These are phyloP conservation scores for Brachyistius frenatus DNA, from an alignment of 2,113 vertebrate genomes.

Conservation along the genomic window DNA sequence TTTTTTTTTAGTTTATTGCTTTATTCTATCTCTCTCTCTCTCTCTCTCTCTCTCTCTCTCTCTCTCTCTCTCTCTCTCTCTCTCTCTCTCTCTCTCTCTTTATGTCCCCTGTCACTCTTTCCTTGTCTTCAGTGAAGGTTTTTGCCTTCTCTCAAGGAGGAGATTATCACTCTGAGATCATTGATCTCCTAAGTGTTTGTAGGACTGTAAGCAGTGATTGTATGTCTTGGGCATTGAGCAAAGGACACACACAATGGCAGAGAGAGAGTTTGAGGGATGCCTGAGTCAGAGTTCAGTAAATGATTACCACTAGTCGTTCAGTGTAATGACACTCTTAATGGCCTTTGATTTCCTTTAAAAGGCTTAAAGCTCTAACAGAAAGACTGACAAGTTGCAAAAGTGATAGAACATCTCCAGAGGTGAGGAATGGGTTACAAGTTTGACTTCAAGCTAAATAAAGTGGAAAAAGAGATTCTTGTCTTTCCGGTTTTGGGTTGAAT, in stretches of 20 bases:
- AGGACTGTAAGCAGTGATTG: constrained; percentile 61
- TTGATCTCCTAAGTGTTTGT: constrained; percentile 79
- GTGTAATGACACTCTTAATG: constrained; percentile 74
- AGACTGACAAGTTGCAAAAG: constrained; percentile 47
- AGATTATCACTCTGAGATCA: constrained; percentile 86
- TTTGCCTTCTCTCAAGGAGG: constrained; percentile 85
- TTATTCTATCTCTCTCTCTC: constrained; percentile 26
- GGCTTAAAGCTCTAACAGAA: constrained; percentile 62
- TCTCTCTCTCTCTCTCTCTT: constrained; percentile 18
- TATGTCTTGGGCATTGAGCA: constrained; percentile 29
- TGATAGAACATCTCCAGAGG: constrained; percentile 38
- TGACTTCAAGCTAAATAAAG: constrained; percentile 38
- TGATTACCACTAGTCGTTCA: constrained; percentile 68
- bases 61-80: constrained; percentile 18
- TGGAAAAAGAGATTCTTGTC: not conserved
- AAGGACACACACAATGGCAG: constrained; percentile 38
- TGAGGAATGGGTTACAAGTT: constrained; percentile 53
- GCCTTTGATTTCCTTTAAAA: constrained; percentile 82
- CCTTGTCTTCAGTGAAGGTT: constrained; percentile 77
- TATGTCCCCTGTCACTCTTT: constrained; percentile 62
- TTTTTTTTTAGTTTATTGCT: constrained; percentile 22
- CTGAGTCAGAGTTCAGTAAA: constrained; percentile 74
- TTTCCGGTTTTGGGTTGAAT: not conserved
- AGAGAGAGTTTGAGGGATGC: constrained; percentile 45
- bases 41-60: constrained; percentile 29